Evolutionary conservation across 2,113 vertebrate genomes (phyloP).

Genomic region (Oncorhynchus masou): DNA sequence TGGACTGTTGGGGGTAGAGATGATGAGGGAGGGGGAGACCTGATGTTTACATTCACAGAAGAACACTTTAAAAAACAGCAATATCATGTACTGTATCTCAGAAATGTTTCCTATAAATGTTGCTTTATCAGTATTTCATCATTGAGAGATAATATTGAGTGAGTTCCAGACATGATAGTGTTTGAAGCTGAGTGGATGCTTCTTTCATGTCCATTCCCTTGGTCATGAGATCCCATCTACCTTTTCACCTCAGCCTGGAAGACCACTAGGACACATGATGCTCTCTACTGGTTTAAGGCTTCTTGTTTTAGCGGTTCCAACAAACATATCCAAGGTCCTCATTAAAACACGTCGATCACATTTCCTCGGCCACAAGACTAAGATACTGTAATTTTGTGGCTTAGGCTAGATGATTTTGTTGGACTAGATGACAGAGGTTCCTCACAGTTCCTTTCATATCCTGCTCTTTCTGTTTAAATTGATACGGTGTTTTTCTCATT

Average conservation of each 20-base stretch:
- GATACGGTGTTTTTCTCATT: neutral
- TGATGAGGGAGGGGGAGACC: neutral
- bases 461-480: neutral
- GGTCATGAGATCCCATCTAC: neutral
- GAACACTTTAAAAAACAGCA: neutral
- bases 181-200: neutral
- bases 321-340: constrained; percentile 64
- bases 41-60: neutral
- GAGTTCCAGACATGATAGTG: neutral
- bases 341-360: constrained; percentile 68
- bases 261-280: constrained; percentile 41
- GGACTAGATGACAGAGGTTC: constrained; percentile 52
- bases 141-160: neutral
- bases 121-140: neutral
- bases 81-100: neutral
- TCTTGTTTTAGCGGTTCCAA: constrained; percentile 60
- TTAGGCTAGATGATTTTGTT: constrained; percentile 54
- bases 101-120: neutral
- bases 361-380: constrained; percentile 67
- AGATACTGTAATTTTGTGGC: constrained; percentile 75
- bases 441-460: constrained; percentile 47
- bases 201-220: too few species aligned
- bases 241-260: constrained; percentile 2
- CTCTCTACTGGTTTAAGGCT: constrained; percentile 62
- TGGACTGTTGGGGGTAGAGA: neutral